Percentiles rank a stretch among this genome's conserved stretches.
These are phyloP conservation scores for Acrobasis suavella DNA, from an alignment of 2,888 invertebrate species.

Conservation along the genomic window DNA sequence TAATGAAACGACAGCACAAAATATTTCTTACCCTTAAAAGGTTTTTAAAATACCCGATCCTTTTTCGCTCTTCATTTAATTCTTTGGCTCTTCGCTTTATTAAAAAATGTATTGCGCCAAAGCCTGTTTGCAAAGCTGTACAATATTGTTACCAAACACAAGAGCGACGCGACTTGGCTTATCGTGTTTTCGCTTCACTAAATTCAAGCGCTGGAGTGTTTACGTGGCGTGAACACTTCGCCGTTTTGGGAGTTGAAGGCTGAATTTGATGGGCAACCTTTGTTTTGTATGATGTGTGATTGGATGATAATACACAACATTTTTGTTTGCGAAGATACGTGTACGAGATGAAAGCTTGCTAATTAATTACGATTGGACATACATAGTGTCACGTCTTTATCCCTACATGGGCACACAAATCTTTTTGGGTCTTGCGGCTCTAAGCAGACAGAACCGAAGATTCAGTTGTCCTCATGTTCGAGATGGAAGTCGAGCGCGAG, in stretches of 20 bases:
- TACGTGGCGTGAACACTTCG: neutral
- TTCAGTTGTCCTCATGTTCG: too few species aligned
- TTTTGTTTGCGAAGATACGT: too few species aligned
- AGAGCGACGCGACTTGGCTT: conserved; percentile 28
- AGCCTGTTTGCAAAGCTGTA: conserved; percentile 11
- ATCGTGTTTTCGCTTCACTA: conserved; percentile 42
- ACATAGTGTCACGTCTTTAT: too few species aligned
- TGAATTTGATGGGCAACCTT: conserved; percentile 5
- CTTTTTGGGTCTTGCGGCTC: too few species aligned
- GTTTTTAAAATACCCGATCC: neutral
- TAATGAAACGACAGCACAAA: too few species aligned
- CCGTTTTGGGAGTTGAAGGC: conserved; percentile 21
- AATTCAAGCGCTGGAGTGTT: conserved; percentile 33
- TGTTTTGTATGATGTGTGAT: conserved; percentile 2
- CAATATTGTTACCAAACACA: conserved; percentile 29
- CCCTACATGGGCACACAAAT: too few species aligned
- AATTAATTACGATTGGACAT: too few species aligned
- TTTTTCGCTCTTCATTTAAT: neutral
- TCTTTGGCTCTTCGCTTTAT: neutral
- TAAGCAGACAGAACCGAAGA: too few species aligned
- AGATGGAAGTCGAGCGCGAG: too few species aligned
- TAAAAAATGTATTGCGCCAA: conserved; percentile 10
- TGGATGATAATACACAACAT: neutral
- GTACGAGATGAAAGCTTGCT: too few species aligned
- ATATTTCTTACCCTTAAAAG: neutral